Base-by-base conservation (phyloP, 2,888 invertebrate species). In the Scelioninae gen. 1 region DNA sequence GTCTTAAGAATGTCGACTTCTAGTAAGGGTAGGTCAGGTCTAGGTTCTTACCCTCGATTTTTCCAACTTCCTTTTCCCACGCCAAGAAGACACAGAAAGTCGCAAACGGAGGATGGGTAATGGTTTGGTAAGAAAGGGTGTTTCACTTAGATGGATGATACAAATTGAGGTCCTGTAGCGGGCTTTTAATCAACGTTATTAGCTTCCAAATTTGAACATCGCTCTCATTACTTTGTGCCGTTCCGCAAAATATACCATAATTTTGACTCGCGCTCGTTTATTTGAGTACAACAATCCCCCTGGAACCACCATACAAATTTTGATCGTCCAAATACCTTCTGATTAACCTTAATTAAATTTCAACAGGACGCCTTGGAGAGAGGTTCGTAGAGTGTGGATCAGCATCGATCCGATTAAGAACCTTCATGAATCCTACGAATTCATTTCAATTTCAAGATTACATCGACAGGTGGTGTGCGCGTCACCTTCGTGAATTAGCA, bases 141-240 rank as follows among this genome's bases (percentile, higher is more conserved):
- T 75, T 69, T 45, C 78, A 55, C 66, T 76, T 55, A 53, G 65
- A 86, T 77, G 74, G 86, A 86, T 86, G 88, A 91, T 91, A 91
- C 91, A 91, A 91, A 91, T 91, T 89, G 89, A 90, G 89, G 90
- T 90, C 89, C 88, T 87, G 32, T 23, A 85, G 85, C 83, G 86
- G 85, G 89, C 86, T 90, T 91, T 91, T 91, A 91, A 92, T 92
- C 90, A 91, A 91, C 89, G 88, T 90, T 90, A 91, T 92, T 91
- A 91, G 87, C 86, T 77, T 75, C 72, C 84, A 83, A 88, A 87
- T 85, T 84, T 84, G 66, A 49, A 47, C 68, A 72, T 75, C 76
- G 62, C 51, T 32, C 58, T 71, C 63, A 53, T 58, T 79, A 78
- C 65, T 79, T 79, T 79, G 40, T 23, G 65, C 76, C 32, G 56